A percentile compares a stretch with the other conserved stretches of the same genome.
Evolutionary conservation across 2,888 invertebrate genomes (phyloP).

Genomic region (Tanytarsus gracilentus): DNA sequence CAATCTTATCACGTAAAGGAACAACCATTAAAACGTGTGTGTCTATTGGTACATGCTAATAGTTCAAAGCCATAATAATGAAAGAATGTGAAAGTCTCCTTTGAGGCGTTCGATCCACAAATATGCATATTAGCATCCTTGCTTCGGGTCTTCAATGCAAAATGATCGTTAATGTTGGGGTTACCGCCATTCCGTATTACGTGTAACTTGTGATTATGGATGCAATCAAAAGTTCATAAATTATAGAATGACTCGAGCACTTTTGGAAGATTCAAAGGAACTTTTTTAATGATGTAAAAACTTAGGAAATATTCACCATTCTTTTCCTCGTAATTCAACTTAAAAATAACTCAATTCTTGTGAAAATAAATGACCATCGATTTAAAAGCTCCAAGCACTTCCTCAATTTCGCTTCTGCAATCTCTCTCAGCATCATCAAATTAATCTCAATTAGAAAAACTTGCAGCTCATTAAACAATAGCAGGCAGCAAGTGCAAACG

Average conservation of each 20-base stretch:
- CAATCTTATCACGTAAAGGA: constrained; percentile 6
- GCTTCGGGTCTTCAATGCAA: too few species aligned
- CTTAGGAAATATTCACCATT: not conserved
- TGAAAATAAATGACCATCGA: not conserved
- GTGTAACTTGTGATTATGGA: too few species aligned
- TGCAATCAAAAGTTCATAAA: too few species aligned
- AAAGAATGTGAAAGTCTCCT: too few species aligned
- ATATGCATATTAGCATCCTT: too few species aligned
- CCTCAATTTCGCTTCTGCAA: not conserved
- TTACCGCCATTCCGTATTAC: too few species aligned
- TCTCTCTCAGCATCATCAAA: not conserved
- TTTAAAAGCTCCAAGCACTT: not conserved
- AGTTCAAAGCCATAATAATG: too few species aligned
- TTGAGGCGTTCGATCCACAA: too few species aligned
- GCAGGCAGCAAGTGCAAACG: not conserved
- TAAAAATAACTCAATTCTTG: not conserved
- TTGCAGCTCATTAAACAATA: not conserved
- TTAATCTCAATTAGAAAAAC: constrained; percentile 2
- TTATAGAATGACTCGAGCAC: too few species aligned
- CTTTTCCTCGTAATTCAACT: not conserved
- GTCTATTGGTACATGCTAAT: too few species aligned
- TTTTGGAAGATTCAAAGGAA: too few species aligned
- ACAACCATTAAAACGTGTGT: not conserved
- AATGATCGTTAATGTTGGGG: too few species aligned
- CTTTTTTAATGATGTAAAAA: not conserved